phyloP scores from a whole-genome alignment of 2,113 vertebrate species.

The Tragelaphus strepsiceros region DNA sequence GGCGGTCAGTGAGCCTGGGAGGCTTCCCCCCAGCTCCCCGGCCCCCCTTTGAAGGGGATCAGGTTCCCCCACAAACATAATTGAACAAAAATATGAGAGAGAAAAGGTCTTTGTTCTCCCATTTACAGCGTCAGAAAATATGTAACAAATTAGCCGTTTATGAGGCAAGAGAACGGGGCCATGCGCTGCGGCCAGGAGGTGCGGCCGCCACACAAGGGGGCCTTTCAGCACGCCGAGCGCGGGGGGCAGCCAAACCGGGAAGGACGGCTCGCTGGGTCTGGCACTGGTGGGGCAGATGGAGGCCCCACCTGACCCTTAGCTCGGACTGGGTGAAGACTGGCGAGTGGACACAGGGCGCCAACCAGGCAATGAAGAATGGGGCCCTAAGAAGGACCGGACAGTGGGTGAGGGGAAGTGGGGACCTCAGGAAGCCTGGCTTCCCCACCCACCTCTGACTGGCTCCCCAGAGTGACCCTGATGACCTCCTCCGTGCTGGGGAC shows the following conservation, averaged over 20 bases:
- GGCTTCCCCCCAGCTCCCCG: constrained; percentile 4
- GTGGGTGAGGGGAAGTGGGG: background rate
- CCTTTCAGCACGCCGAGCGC: constrained; percentile 17
- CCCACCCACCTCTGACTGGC: background rate
- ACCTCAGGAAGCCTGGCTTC: background rate
- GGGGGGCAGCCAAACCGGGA: background rate
- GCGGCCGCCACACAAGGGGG: constrained; percentile 36
- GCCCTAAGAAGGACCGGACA: background rate
- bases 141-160: constrained; percentile 78
- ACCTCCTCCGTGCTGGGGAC: background rate
- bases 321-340: background rate
- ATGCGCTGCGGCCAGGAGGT: background rate
- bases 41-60: constrained; percentile 70
- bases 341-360: background rate
- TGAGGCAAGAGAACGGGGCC: constrained; percentile 69
- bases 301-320: background rate
- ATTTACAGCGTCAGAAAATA: constrained; percentile 78
- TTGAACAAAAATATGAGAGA: constrained; percentile 76
- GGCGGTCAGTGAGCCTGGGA: constrained; percentile 35
- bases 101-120: constrained; percentile 77
- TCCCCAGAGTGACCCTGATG: background rate
- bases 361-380: background rate
- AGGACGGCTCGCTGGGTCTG: background rate
- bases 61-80: constrained; percentile 76
- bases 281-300: background rate